Base-by-base conservation (phyloP, 2,888 invertebrate species). In the Amblyjoppa proteus region DNA sequence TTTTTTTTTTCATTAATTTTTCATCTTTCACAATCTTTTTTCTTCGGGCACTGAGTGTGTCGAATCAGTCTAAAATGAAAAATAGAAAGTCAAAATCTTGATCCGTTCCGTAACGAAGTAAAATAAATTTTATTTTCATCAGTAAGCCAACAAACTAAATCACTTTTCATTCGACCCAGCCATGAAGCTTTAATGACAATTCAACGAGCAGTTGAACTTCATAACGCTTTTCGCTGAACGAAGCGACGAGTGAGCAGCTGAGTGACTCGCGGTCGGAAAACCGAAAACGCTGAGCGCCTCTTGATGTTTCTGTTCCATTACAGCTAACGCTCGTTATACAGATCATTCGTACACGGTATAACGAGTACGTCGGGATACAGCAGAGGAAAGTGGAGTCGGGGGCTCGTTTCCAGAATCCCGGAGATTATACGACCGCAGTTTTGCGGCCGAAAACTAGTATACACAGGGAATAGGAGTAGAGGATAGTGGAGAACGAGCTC, bases 401-500 rank as follows among this genome's bases (percentile, higher is more conserved):
- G 13, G 34, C 64, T 64, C 64, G 79, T 85, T 82, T 79, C 49
- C 66, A 75, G 71, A 75, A 75, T 82, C 79, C 41, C 56, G 68
- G 56, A 41, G 70, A 61, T 82, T 83, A 86, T 81, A 83, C 45
- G 84, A 84, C 87, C 88, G 77, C 87, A 83, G 49, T 73, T 71
- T 79, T 83, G 87, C 66, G 85, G 85, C 77, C 38, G 80, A 81
- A 83, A 86, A 82, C 81, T 64, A 84, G 76, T 56, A 77, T 70
- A 84, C 66, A 81, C 66, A 75, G 71, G 77, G 77, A 81, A 85
- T 81, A 85, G 87, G n/a, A 56, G 56, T 28, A 28, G 61, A 71
- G 31, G 41, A 41, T 5, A 53, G 70, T 38, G n/a, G 75, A 66
- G 82, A 71, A 78, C 53, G 31, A 76, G 66, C 85, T 85, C 51